phyloP scores from a whole-genome alignment of 2,888 invertebrate genomes.

The Disparrhopalites patrizii region DNA sequence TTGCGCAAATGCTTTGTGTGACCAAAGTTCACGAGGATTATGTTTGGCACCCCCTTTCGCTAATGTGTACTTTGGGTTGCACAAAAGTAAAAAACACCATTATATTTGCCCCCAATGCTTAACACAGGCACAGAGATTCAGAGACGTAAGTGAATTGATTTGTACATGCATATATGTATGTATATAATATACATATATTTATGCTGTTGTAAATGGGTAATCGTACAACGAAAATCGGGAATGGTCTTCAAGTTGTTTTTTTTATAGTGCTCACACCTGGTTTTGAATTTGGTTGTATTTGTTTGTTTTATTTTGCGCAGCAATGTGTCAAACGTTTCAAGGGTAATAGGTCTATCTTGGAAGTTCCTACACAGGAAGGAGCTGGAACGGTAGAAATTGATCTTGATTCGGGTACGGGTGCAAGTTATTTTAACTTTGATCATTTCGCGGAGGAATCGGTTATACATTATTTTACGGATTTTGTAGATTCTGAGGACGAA shows the following conservation, averaged over 20 bases:
- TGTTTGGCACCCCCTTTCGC: background rate
- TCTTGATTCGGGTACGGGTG: constrained; percentile 7
- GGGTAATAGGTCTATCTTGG: constrained; percentile 13
- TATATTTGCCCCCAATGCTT: constrained; percentile 31
- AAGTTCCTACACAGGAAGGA: constrained; percentile 19
- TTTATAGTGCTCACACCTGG: too few species aligned
- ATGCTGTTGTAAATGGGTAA: too few species aligned
- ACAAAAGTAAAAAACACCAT: constrained; percentile 7
- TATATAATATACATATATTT: too few species aligned
- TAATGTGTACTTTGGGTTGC: constrained; percentile 13
- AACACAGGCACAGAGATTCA: constrained; percentile 23
- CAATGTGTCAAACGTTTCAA: constrained; percentile 6
- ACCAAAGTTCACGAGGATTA: background rate
- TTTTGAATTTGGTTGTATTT: too few species aligned
- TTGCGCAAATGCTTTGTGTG: constrained; percentile 10
- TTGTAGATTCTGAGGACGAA: constrained; percentile 12
- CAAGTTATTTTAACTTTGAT: background rate
- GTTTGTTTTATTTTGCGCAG: background rate
- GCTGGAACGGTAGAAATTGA: constrained; percentile 15
- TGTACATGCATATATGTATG: too few species aligned
- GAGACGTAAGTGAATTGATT: constrained; percentile 22
- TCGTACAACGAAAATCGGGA: too few species aligned
- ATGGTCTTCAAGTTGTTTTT: too few species aligned
- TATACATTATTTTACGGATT: background rate
- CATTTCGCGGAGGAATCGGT: background rate